A percentile compares a stretch with the other conserved stretches of the same genome.
Conservation (phyloP, 2,797 vertebrate species). For the Eulemur coronatus region DNA sequence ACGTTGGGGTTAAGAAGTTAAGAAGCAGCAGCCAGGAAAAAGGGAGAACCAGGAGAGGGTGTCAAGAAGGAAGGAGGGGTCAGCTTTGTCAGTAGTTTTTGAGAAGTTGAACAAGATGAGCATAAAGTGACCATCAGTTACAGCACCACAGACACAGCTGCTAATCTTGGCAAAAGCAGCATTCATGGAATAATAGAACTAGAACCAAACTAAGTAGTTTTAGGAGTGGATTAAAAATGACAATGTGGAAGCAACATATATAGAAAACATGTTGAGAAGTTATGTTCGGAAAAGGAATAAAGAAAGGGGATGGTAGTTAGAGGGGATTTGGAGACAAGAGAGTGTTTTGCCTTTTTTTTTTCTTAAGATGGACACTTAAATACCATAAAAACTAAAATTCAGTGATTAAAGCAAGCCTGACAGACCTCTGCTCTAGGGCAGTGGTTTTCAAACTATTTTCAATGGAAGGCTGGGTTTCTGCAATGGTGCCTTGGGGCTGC, state of each 20-base stretch:
- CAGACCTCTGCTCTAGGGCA: not conserved
- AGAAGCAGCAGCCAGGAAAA: not conserved
- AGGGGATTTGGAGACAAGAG: not conserved
- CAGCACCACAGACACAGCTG: not conserved
- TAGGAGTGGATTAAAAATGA: not conserved
- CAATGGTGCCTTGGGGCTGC: not conserved
- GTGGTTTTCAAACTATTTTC: conserved; percentile 17
- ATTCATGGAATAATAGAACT: not conserved
- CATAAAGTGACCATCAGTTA: not conserved
- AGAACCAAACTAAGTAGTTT: not conserved
- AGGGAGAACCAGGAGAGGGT: not conserved
- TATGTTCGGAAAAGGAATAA: not conserved
- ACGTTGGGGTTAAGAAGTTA: not conserved
- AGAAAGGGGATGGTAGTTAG: not conserved
- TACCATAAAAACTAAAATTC: conserved; percentile 16
- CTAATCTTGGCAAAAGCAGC: not conserved
- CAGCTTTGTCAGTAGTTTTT: not conserved
- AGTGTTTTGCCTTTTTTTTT: not conserved
- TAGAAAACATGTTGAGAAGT: not conserved
- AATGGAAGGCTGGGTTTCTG: not conserved
- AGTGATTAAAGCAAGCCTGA: not conserved
- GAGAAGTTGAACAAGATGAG: not conserved
- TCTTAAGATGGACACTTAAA: not conserved
- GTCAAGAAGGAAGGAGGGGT: not conserved
- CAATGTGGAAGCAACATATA: not conserved